Evolutionary conservation across 2,797 vertebrate species (phyloP).

Genomic region (Aldrovandia affinis): DNA sequence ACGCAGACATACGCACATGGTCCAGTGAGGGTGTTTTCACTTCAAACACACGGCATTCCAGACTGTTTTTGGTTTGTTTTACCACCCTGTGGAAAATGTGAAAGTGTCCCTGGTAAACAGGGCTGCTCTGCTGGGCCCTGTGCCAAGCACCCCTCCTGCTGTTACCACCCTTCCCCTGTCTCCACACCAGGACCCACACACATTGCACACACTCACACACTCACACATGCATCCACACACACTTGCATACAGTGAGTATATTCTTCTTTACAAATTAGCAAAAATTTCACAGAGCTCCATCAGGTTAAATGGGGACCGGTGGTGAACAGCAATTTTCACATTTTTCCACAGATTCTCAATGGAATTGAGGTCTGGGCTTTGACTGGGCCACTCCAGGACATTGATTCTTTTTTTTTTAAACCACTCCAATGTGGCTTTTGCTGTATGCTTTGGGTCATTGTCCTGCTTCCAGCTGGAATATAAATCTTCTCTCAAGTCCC

Average conservation of each 20-base stretch:
- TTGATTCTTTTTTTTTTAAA: too few relatives aligned
- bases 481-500: too few relatives aligned
- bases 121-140: slow-evolving; percentile 13
- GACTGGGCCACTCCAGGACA: too few relatives aligned
- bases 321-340: too few relatives aligned
- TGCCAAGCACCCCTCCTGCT: slow-evolving; percentile 28
- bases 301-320: too few relatives aligned
- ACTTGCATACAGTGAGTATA: background rate
- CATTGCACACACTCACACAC: slow-evolving; percentile 23
- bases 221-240: slow-evolving; percentile 20
- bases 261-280: too few relatives aligned
- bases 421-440: too few relatives aligned
- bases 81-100: slow-evolving; percentile 48
- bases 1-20: slow-evolving; percentile 4
- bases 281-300: too few relatives aligned
- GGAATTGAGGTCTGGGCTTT: too few relatives aligned
- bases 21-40: slow-evolving; percentile 34
- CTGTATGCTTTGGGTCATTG: too few relatives aligned
- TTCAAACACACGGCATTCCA: slow-evolving; percentile 35
- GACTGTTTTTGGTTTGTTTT: slow-evolving; percentile 39
- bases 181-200: slow-evolving; percentile 29
- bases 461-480: too few relatives aligned
- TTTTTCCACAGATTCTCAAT: too few relatives aligned
- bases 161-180: background rate
- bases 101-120: slow-evolving; percentile 41